Percentiles rank a stretch among this genome's conserved stretches.
These are phyloP conservation scores for Cirrhinus mrigala DNA, from an alignment of 2,797 vertebrate species.

Conservation along the genomic window DNA sequence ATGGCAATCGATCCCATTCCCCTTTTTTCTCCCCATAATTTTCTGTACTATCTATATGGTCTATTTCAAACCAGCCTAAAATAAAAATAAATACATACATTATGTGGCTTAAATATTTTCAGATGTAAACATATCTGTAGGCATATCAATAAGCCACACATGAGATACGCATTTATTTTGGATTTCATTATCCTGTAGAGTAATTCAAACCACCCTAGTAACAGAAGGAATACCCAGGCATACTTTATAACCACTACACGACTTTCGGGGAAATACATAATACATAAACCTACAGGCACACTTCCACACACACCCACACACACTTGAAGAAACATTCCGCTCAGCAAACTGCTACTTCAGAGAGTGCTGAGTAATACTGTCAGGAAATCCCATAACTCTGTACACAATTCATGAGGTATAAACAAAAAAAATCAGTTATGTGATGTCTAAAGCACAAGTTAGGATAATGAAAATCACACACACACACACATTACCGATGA, in stretches of 20 bases:
- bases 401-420: background rate
- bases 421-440: background rate
- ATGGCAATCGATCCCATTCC: background rate
- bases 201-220: background rate
- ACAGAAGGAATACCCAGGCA: background rate
- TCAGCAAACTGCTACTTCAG: slow-evolving; percentile 42
- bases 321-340: slow-evolving; percentile 18
- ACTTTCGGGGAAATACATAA: slow-evolving; percentile 18
- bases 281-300: slow-evolving; percentile 34
- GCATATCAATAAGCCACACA: background rate
- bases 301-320: slow-evolving; percentile 43
- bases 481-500: slow-evolving; percentile 83
- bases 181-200: background rate
- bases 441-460: background rate
- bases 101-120: background rate
- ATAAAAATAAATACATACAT: background rate
- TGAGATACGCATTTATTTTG: background rate
- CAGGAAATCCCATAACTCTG: slow-evolving; percentile 25
- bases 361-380: slow-evolving; percentile 57
- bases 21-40: background rate
- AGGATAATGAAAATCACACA: background rate
- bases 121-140: background rate
- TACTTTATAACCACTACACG: slow-evolving; percentile 30
- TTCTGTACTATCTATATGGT: background rate
- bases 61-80: background rate